Base-by-base conservation (phyloP, 1,140 invertebrate genomes). In the Riptortus pedestris region DNA sequence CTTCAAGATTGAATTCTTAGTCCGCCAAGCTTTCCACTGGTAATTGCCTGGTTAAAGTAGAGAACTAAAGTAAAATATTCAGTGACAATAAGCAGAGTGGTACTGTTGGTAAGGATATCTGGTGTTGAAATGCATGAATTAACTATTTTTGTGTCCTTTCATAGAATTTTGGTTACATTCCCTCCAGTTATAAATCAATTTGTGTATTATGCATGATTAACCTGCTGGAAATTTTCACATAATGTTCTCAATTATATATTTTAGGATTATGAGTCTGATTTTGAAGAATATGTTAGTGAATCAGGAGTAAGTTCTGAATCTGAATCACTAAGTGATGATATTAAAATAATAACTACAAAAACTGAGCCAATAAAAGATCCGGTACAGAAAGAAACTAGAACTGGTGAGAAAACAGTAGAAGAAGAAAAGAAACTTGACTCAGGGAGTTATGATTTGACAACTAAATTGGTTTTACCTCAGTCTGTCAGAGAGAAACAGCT, bases 341-440 rank as follows among this genome's bases (percentile, higher is more conserved):
- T 64, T 62, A 68, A 64, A 66, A 33, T 67, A 28, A 27, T 73
- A 28, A 71, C 69, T 27, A 71, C 67, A 61, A 60, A 64, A 5
- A 67, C 72, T 57, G 45, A 57, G 22, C 2, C 52, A 14, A 7
- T 16, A 1, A 57, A 57, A 27, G 22, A 4, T 4, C 16, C 22
- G n/a, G n/a, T n/a, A n/a, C n/a, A n/a, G n/a, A n/a, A n/a, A n/a
- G n/a, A n/a, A n/a, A n/a, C n/a, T 47, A 47, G 22, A 11, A 4
- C 45, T 2, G n/a, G 18, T 7, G 18, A 67, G 55, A 69, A 68
- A 26, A 78, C 75, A 66, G 70, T 70, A 38, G 81, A 83, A 68
- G 79, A 83, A 67, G 83, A 86, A 67, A 77, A 74, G 60, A 84
- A 83, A 79, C 69, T 80, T 31, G 85, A 86, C 76, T 86, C 84